These are phyloP conservation scores for Metallyticus violacea DNA, from an alignment of 2,888 invertebrate genomes.

Conservation along the genomic window DNA sequence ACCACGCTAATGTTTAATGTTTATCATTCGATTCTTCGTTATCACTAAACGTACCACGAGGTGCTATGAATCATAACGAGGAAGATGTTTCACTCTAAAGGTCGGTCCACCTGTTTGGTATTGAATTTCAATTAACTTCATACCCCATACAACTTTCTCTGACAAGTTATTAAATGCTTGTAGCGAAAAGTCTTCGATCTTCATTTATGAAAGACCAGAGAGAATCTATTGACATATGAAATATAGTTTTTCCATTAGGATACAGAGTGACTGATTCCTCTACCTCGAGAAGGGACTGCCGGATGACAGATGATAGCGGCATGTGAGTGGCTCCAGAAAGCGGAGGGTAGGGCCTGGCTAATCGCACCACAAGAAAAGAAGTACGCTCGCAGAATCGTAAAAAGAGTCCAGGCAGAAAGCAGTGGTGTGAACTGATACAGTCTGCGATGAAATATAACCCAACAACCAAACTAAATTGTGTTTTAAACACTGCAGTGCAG, in stretches of 20 bases:
- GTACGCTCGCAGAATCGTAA: background rate
- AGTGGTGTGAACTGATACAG: too few relatives aligned
- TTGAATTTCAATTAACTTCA: background rate
- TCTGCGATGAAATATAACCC: too few relatives aligned
- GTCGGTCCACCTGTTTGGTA: background rate
- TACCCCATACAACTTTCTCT: background rate
- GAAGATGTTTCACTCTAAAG: background rate
- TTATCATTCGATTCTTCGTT: too few relatives aligned
- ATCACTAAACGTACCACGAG: too few relatives aligned
- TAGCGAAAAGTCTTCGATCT: background rate
- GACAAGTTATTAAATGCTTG: background rate
- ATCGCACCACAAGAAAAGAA: background rate
- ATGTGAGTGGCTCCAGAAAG: background rate
- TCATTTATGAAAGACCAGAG: background rate
- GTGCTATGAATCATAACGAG: background rate
- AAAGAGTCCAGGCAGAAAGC: too few relatives aligned
- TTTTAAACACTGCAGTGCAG: too few relatives aligned
- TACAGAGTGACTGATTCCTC: background rate
- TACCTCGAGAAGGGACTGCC: background rate
- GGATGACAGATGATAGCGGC: background rate
- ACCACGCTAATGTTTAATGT: too few relatives aligned
- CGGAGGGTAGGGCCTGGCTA: background rate
- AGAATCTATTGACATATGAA: background rate
- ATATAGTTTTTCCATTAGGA: background rate
- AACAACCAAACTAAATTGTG: too few relatives aligned